Evolutionary conservation across 2,113 vertebrate genomes (phyloP).

Genomic region (Delphinapterus leucas): DNA sequence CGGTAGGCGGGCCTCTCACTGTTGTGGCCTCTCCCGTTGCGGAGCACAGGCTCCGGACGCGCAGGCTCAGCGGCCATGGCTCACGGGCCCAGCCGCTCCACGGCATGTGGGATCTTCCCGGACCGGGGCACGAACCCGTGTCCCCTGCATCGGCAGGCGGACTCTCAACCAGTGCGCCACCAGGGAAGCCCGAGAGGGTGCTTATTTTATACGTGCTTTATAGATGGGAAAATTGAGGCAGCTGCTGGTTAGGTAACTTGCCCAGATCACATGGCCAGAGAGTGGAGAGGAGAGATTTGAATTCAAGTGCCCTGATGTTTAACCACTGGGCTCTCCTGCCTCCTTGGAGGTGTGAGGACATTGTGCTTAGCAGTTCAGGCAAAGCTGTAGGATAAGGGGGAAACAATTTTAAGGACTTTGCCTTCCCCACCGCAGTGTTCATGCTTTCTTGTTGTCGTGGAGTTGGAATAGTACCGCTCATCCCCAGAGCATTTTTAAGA

Average conservation of each 20-base stretch:
- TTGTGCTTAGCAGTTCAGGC: neutral
- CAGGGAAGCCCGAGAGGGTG: neutral
- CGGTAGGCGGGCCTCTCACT: too few relatives aligned
- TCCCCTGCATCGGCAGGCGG: too few relatives aligned
- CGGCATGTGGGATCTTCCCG: too few relatives aligned
- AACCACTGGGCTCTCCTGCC: neutral
- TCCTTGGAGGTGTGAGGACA: neutral
- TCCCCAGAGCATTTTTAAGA: neutral
- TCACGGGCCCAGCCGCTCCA: too few relatives aligned
- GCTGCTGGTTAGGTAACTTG: neutral
- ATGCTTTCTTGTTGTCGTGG: neutral
- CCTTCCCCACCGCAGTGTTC: too few relatives aligned
- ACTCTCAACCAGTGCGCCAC: too few relatives aligned
- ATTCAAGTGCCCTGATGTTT: neutral
- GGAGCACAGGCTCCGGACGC: too few relatives aligned
- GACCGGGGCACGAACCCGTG: too few relatives aligned
- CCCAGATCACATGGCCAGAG: neutral
- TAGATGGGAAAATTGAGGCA: neutral
- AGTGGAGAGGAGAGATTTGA: neutral
- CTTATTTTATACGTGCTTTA: neutral
- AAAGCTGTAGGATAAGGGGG: neutral
- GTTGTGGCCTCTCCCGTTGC: too few relatives aligned
- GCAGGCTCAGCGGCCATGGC: too few relatives aligned
- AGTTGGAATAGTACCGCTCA: neutral
- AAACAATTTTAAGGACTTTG: neutral